Evolutionary conservation across 53 echinoderm and acorn worm species (phyloP), one percentile per base, ranked within the genome.

Genomic region (Astropecten irregularis): DNA sequence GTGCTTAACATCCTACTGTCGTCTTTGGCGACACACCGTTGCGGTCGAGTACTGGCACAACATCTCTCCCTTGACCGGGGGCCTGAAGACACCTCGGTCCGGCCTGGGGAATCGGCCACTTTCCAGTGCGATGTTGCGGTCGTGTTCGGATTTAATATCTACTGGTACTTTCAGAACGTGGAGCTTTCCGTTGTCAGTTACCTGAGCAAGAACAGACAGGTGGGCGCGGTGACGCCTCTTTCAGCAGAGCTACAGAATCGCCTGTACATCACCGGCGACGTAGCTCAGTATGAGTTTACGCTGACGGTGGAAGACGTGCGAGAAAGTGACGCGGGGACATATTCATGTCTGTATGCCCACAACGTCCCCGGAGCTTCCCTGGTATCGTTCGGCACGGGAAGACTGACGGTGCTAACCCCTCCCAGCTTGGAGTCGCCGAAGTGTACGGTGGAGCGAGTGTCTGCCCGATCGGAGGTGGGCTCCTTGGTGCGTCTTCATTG

Each of bases 261-360:
- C 28, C 10, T 77, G 59, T 27, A 58, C 30, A 27, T 77, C 59
- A 27, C 44, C 42, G 77, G 77, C 16, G 60, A 77, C 26, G 29
- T 8, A 14, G n/a, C 14, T 9, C 5, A 42, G 22, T 42, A 77
- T 23, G 59, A 77, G 46, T 77, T 59, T 37, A 42, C 40, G 16
- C 40, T 77, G 27, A 40, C 30, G 20, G 59, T 77, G 14, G n/a
- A 33, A 8, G 54, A 31, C 38, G 77, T 77, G 54, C 58, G 21
- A 60, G 46, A 0, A 18, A 20, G 22, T 42, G 77, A 77, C 35
- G 40, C 29, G 15, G 61, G 77, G 28, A 16, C 8, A 16, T 77
- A 77, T 25, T 40, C 39, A 0, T 76, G 76, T 19, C 40, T 15
- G 25, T 76, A 76, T 40, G 40, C 18, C 13, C 25, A 0, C 19